Evolutionary conservation across 2,113 vertebrate species (phyloP).

Genomic region (Myotis davidii): DNA sequence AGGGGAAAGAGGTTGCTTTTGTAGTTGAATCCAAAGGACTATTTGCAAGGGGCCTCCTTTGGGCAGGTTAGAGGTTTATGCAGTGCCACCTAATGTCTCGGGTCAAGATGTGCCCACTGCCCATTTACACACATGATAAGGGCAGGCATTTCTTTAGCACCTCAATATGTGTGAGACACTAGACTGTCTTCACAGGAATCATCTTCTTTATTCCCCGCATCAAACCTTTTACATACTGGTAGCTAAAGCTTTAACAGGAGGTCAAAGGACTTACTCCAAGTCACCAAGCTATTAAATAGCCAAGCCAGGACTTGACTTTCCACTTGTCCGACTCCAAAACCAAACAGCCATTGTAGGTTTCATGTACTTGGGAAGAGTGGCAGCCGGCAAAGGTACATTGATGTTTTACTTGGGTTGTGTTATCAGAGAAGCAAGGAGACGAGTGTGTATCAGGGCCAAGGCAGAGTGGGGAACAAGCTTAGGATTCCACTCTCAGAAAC

Average conservation of each 20-base stretch:
- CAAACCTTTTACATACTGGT: neutral
- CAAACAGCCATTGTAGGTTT: neutral
- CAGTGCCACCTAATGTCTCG: neutral
- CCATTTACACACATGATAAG: neutral
- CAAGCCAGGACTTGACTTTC: neutral
- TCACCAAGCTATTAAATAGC: neutral
- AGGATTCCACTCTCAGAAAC: neutral
- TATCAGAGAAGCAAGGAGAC: neutral
- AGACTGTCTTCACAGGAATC: neutral
- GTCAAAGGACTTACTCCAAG: neutral
- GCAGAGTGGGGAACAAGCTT: neutral
- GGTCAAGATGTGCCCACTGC: rapidly evolving
- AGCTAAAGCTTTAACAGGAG: neutral
- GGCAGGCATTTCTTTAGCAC: neutral
- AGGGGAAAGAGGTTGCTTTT: neutral
- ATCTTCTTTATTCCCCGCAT: neutral
- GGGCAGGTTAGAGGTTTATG: neutral
- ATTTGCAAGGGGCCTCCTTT: neutral
- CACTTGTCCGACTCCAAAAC: neutral
- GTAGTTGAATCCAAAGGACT: neutral
- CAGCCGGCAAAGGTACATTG: rapidly evolving
- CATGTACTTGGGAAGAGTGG: neutral
- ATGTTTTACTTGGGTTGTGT: neutral
- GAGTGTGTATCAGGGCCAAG: neutral
- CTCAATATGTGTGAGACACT: neutral